A percentile compares a stretch with the other conserved stretches of the same genome.
Conservation (phyloP, 2,888 invertebrate species). For the Drosophila paranaensis region DNA sequence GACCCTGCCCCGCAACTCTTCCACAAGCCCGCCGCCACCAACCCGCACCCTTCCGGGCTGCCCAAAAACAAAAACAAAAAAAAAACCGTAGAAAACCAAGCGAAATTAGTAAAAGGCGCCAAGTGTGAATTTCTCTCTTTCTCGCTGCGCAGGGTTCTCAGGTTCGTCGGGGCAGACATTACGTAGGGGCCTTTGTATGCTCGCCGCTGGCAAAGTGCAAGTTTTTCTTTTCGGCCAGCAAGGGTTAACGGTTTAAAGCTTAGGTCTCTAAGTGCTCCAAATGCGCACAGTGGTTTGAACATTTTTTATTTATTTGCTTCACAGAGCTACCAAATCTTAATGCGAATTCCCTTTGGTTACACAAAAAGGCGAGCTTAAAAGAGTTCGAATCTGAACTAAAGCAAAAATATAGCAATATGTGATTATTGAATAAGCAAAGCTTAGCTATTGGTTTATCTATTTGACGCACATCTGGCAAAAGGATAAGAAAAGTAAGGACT, state of each 20-base stretch:
- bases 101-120: conserved; percentile 67
- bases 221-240: conserved; percentile 46
- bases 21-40: conserved; percentile 3
- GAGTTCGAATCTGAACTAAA: neutral
- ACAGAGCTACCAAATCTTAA: neutral
- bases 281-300: conserved; percentile 14
- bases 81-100: conserved; percentile 35
- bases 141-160: neutral
- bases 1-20: conserved; percentile 32
- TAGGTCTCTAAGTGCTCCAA: conserved; percentile 25
- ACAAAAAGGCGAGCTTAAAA: neutral
- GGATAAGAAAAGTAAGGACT: no score
- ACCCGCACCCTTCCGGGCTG: conserved; percentile 15
- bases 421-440: neutral
- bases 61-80: conserved; percentile 7
- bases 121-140: conserved; percentile 59
- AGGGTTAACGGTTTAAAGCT: conserved; percentile 54
- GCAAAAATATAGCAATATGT: neutral
- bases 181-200: conserved; percentile 50
- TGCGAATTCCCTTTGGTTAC: neutral
- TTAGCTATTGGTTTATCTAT: neutral
- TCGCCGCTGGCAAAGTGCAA: conserved; percentile 57
- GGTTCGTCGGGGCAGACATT: conserved; percentile 8
- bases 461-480: neutral
- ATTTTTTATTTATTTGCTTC: neutral